These are phyloP conservation scores for Cheilosia vernalis DNA, from an alignment of 2,888 invertebrate species.

Conservation along the genomic window DNA sequence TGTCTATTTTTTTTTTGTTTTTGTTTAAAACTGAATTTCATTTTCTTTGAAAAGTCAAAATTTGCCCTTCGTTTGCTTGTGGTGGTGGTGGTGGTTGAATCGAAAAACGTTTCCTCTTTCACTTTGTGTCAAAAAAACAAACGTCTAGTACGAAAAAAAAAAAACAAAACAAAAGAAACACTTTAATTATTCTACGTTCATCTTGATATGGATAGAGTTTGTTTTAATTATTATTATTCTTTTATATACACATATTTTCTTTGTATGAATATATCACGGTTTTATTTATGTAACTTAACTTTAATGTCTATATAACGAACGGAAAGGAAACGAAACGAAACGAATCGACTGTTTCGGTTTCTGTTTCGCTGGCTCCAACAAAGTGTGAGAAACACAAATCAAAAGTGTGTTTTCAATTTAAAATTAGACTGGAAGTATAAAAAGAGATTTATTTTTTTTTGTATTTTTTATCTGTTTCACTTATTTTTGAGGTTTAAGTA, in stretches of 20 bases:
- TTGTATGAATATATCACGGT: constrained; percentile 74
- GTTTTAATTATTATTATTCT: constrained; percentile 51
- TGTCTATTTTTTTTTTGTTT: constrained; percentile 65
- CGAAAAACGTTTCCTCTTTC: not conserved
- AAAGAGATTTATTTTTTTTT: constrained; percentile 46
- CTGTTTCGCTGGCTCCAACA: not conserved
- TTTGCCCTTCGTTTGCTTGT: constrained; percentile 50
- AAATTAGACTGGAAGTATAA: constrained; percentile 69
- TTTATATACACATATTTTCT: constrained; percentile 44
- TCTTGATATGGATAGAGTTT: constrained; percentile 74
- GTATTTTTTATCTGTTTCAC: constrained; percentile 14
- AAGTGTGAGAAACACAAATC: constrained; percentile 46
- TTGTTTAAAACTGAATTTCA: constrained; percentile 52
- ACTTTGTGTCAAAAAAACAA: constrained; percentile 47
- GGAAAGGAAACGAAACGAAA: constrained; percentile 18
- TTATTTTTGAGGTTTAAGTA: constrained; percentile 69
- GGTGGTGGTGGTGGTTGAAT: constrained; percentile 60
- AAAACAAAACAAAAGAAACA: constrained; percentile 53
- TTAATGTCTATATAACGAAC: constrained; percentile 45
- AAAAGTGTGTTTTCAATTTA: constrained; percentile 22
- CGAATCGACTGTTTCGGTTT: no score
- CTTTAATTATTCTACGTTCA: constrained; percentile 67
- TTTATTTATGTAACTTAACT: constrained; percentile 63
- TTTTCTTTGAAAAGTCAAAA: constrained; percentile 38
- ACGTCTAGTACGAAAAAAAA: constrained; percentile 65